phyloP scores from a whole-genome alignment of 2,797 vertebrate genomes.

The Siniperca obscura region DNA sequence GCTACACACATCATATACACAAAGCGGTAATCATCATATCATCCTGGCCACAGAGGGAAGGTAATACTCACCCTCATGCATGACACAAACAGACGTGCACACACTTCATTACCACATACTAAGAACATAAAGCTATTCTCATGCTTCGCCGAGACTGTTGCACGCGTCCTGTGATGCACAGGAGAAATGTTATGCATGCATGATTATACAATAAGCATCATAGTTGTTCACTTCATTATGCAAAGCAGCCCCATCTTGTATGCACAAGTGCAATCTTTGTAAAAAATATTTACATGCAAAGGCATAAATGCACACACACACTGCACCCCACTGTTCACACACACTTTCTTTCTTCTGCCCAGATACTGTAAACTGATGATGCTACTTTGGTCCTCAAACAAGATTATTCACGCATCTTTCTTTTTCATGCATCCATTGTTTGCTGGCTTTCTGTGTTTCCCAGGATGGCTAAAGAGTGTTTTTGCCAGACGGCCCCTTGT shows the following conservation, averaged over 20 bases:
- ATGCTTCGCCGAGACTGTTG: not conserved
- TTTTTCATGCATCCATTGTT: conserved; percentile 20
- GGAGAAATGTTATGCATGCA: conserved; percentile 39
- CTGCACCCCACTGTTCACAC: not conserved
- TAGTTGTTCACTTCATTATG: not conserved
- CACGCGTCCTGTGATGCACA: not conserved
- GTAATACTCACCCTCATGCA: conserved; percentile 13
- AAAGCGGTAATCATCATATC: conserved; percentile 30
- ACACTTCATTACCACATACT: conserved; percentile 31
- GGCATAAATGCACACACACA: not conserved
- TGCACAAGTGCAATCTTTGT: not conserved
- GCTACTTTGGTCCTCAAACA: conserved; percentile 38
- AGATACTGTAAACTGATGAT: conserved; percentile 50
- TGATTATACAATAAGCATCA: conserved; percentile 41
- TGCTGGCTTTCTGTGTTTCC: not conserved
- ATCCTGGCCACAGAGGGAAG: conserved; percentile 15
- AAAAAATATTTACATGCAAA: conserved; percentile 37
- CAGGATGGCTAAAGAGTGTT: conserved; percentile 3
- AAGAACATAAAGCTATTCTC: conserved; percentile 31
- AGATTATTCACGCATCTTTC: conserved; percentile 48
- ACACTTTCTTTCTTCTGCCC: conserved; percentile 30
- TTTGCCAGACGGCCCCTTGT: not conserved
- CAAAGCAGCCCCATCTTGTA: not conserved
- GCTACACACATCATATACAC: not conserved
- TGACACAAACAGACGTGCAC: conserved; percentile 37